phyloP scores from a whole-genome alignment of 2,888 invertebrate genomes.

The Lampropteryx suffumata region DNA sequence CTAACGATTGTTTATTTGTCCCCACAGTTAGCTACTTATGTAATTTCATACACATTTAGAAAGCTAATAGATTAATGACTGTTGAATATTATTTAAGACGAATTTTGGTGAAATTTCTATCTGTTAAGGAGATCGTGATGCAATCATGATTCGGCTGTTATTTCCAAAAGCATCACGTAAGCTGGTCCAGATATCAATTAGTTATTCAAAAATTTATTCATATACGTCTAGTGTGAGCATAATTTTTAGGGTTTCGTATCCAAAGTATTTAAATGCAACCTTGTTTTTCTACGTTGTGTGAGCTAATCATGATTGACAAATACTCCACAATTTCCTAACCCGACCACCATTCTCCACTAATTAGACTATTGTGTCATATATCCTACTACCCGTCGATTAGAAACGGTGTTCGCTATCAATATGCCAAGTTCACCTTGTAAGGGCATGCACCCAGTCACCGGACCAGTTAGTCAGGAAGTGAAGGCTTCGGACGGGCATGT shows the following conservation, averaged over 20 bases:
- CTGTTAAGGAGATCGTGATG: slow-evolving; percentile 42
- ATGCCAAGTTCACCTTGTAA: slow-evolving; percentile 34
- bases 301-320: background rate
- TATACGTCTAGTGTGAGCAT: too few relatives aligned
- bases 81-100: slow-evolving; percentile 42
- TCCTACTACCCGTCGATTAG: slow-evolving; percentile 27
- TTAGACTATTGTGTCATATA: slow-evolving; percentile 16
- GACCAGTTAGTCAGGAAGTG: slow-evolving; percentile 33
- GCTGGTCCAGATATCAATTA: background rate
- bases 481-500: slow-evolving; percentile 31
- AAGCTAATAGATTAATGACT: slow-evolving; percentile 54
- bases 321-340: background rate
- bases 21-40: slow-evolving; percentile 39
- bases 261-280: too few relatives aligned
- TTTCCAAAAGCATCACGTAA: slow-evolving; percentile 7
- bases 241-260: too few relatives aligned
- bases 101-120: slow-evolving; percentile 44
- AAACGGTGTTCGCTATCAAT: slow-evolving; percentile 30
- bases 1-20: slow-evolving; percentile 42
- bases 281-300: too few relatives aligned
- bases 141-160: slow-evolving; percentile 31
- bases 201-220: too few relatives aligned
- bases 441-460: slow-evolving; percentile 22
- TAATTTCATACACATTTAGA: slow-evolving; percentile 43
- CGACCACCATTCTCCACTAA: slow-evolving; percentile 1